These are phyloP conservation scores for Sebastolobus alascanus DNA, from an alignment of 2,797 vertebrate genomes.

Conservation along the genomic window DNA sequence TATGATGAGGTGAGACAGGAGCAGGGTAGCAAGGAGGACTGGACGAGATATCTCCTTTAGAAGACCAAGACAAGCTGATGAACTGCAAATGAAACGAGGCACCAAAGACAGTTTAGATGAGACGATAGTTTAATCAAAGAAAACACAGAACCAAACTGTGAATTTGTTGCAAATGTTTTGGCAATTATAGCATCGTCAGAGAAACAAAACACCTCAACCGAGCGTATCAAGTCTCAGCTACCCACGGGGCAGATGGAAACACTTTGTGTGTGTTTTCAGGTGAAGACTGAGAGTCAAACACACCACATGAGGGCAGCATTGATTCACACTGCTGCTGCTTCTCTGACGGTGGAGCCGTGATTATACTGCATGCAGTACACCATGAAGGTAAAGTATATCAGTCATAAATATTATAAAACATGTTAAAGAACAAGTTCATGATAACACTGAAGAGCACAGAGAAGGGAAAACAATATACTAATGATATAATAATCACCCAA, in stretches of 20 bases:
- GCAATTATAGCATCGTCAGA: background rate
- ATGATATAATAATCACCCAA: background rate
- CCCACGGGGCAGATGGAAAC: background rate
- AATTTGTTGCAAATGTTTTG: background rate
- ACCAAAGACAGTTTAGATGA: background rate
- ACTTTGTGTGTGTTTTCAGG: background rate
- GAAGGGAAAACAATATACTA: background rate
- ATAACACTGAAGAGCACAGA: background rate
- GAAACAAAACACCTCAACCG: background rate
- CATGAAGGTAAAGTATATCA: constrained; percentile 1
- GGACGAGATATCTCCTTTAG: too few relatives aligned
- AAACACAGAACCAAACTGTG: background rate
- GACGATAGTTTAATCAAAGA: background rate
- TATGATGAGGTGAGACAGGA: constrained; percentile 8
- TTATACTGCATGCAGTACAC: background rate
- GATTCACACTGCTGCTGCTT: constrained; percentile 27
- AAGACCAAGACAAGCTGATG: background rate
- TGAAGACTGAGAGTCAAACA: background rate
- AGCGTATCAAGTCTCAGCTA: background rate
- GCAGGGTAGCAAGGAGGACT: constrained; percentile 1
- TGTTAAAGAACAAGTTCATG: too few relatives aligned
- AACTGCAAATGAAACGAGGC: background rate
- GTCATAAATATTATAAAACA: background rate
- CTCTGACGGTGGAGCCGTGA: background rate
- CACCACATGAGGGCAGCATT: constrained; percentile 75